phyloP scores from a whole-genome alignment of 2,113 vertebrate genomes.

The Taurulus bubalis region DNA sequence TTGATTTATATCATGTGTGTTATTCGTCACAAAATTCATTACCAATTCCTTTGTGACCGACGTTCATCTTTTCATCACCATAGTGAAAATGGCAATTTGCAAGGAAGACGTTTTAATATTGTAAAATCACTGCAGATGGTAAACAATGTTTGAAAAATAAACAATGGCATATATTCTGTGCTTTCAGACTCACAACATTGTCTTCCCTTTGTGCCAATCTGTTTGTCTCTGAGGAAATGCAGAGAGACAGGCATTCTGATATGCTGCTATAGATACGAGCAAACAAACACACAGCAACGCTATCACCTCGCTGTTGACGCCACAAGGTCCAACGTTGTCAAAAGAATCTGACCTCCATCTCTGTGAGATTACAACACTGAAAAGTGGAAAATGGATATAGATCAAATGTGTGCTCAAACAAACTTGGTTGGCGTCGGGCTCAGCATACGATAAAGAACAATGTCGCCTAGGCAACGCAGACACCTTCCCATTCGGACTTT shows the following conservation, averaged over 20 bases:
- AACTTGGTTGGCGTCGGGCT: slow-evolving; percentile 53
- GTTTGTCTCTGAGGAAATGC: slow-evolving; percentile 26
- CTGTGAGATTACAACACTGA: slow-evolving; percentile 62
- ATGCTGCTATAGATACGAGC: slow-evolving; percentile 68
- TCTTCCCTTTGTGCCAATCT: slow-evolving; percentile 50
- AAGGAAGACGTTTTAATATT: slow-evolving; percentile 35
- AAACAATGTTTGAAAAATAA: slow-evolving; percentile 22
- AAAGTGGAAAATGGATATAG: slow-evolving; percentile 68
- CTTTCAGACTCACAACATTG: slow-evolving; percentile 44
- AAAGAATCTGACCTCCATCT: slow-evolving; percentile 84
- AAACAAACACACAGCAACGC: slow-evolving; percentile 73
- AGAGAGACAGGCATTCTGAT: slow-evolving; percentile 58
- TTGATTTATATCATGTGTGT: slow-evolving; percentile 63
- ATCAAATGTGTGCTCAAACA: slow-evolving; percentile 80
- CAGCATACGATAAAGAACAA: slow-evolving; percentile 76
- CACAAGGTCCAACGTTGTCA: slow-evolving; percentile 84
- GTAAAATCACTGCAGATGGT: slow-evolving; percentile 29
- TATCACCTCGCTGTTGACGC: slow-evolving; percentile 83
- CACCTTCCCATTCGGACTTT: slow-evolving; percentile 21
- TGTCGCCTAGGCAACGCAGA: slow-evolving; percentile 72
- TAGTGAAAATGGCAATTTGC: slow-evolving; percentile 55
- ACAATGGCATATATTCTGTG: slow-evolving; percentile 10
- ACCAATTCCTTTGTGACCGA: slow-evolving; percentile 58
- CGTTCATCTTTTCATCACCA: slow-evolving; percentile 56
- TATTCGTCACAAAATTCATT: slow-evolving; percentile 65